Evolutionary conservation across 2,113 vertebrate species (phyloP).

Genomic region (Pachycephala philippinensis): DNA sequence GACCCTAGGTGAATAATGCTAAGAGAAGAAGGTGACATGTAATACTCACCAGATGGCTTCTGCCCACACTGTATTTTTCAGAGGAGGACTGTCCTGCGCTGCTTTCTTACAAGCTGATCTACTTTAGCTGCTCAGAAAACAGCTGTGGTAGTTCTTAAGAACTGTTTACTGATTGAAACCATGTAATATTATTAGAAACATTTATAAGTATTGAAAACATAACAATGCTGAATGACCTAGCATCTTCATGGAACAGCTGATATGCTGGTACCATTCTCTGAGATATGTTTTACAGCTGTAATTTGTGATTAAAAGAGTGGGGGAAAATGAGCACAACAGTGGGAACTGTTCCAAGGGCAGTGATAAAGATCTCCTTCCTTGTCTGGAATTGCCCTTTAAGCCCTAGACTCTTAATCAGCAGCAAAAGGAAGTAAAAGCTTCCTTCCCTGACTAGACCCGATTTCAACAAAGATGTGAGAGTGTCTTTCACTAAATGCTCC

Average conservation of each 20-base stretch:
- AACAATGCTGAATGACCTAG: constrained; percentile 16
- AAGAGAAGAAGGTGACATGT: not conserved
- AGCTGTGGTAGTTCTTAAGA: constrained; percentile 35
- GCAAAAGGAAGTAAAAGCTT: constrained; percentile 66
- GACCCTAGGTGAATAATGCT: not conserved
- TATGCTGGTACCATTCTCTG: not conserved
- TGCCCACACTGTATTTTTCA: constrained; percentile 12
- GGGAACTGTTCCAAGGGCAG: constrained; percentile 33
- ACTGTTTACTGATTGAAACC: not conserved
- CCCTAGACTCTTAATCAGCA: constrained; percentile 55
- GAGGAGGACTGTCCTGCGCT: not conserved
- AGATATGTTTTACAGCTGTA: constrained; percentile 1
- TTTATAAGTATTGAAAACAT: not conserved
- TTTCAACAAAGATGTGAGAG: constrained; percentile 49
- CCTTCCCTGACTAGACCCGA: constrained; percentile 44
- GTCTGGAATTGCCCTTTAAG: constrained; percentile 60
- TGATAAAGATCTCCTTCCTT: constrained; percentile 55
- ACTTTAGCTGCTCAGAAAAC: constrained; percentile 43
- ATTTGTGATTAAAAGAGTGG: not conserved
- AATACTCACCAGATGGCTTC: constrained; percentile 43
- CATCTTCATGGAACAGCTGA: constrained; percentile 9
- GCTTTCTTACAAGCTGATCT: constrained; percentile 40
- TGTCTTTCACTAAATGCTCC: constrained; percentile 28
- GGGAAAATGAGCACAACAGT: constrained; percentile 1
- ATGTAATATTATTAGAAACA: constrained; percentile 42